These are phyloP conservation scores for Platyscapa corneri DNA, from an alignment of 1,140 invertebrate genomes.

Conservation along the genomic window DNA sequence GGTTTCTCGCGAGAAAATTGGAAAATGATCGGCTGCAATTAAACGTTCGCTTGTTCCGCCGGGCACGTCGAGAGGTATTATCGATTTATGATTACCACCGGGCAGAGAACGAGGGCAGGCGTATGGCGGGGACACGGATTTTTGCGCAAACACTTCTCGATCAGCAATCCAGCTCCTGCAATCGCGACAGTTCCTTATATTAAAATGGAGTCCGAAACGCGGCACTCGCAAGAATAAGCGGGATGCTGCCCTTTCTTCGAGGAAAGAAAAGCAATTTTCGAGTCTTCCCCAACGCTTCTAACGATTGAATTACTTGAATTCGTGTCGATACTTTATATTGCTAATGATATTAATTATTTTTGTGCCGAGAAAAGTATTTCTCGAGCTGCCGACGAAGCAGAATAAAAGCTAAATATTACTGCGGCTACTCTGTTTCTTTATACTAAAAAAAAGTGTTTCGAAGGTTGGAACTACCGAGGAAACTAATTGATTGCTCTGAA, in stretches of 20 bases:
- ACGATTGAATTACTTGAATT: neutral
- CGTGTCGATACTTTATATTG: neutral
- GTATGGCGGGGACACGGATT: neutral
- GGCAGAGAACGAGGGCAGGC: too few relatives aligned
- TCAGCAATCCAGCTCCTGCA: neutral
- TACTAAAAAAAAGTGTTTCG: too few relatives aligned
- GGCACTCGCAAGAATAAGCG: neutral
- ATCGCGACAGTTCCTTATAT: neutral
- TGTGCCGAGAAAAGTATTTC: neutral
- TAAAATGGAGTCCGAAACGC: neutral
- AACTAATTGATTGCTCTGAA: neutral
- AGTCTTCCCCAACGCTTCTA: neutral
- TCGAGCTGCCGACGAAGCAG: neutral
- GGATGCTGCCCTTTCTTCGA: neutral
- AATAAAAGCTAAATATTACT: neutral
- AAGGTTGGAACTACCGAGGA: neutral
- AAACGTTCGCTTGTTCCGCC: neutral
- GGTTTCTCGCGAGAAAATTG: conserved; percentile 6
- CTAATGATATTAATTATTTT: neutral
- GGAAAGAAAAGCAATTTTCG: neutral
- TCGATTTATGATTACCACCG: neutral
- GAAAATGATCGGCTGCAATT: neutral
- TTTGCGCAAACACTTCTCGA: neutral
- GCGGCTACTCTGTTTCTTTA: neutral
- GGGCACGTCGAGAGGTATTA: neutral